Base-by-base conservation (phyloP, 2,113 vertebrate species). In the Oreocharis arfaki region DNA sequence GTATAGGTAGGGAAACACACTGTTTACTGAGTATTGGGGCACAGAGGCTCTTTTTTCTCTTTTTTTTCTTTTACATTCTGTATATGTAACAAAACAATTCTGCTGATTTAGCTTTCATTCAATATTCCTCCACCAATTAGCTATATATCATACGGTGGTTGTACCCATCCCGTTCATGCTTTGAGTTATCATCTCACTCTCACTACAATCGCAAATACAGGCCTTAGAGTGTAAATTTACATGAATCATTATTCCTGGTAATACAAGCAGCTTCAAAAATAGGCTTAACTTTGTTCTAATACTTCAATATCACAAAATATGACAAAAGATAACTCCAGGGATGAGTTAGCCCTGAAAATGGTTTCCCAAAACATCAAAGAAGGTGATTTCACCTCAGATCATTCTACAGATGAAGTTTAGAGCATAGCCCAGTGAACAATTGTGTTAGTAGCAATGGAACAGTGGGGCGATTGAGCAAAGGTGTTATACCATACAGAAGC, bases 231-330 rank as follows among this genome's bases (percentile, higher is more conserved):
- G 2, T 64, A 78, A 74, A 94, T 96, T 94, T 89, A 70, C 69
- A 89, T 74, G 41, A 88, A 79, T 75, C 39, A 55, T 65, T 91
- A 83, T 70, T 84, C 71, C 50, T 85, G 16, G 50, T 87, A 76
- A 90, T 37, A 83, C 0, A 7, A 28, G 30, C 27, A 93, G 24
- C 81, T 86, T 95, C 90, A 55, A 77, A 95, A 97, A 94, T n/a
- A 52, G 74, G 85, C 97, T 84, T 92, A 84, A 95, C 89, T 93
- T 69, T 78, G 21, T 26, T 74, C 67, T 73, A 57, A 77, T 94
- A 89, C 28, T 96, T 84, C 81, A 78, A 32, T 61, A 95, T 95
- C 60, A 85, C 26, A 93, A 86, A 95, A 94, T 57, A 95, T 93
- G 49, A 83, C 46, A 92, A 84, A 95, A 96, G 55, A 92, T 94